Evolutionary conservation across 2,888 invertebrate genomes (phyloP), one percentile per base, ranked within the genome.

Genomic region (Periphyllus acericola): DNA sequence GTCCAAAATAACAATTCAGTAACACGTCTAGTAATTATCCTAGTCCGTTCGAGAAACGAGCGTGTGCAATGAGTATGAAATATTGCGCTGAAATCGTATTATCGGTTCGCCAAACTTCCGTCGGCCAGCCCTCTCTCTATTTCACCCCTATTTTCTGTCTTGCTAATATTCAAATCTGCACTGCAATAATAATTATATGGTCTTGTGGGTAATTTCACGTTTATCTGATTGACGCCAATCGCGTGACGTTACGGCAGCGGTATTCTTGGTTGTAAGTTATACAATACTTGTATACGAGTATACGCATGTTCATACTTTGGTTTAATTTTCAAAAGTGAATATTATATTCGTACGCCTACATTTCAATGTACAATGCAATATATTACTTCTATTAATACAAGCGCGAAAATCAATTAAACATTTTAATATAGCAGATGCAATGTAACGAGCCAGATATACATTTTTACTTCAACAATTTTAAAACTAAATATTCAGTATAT

Each of bases 171-270:
- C 29, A 71, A 68, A 81, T 81, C 46, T 46, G 46, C 46, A 52
- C 81, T 17, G 32, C 25, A 17, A 55, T 72, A 72, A 85, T 84
- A n/a, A 78, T 76, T 79, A 75, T 17, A 75, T 17, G 71, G 85
- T 71, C 72, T 74, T 21, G 34, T 79, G 32, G n/a, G 76, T 52
- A 79, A 85, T 85, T 85, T 68, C 32, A 14, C 11, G 68, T 76
- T 85, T 85, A 85, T 85, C 85, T 79, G 85, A 85, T 85, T 46
- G 84, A 68, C 75, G 46, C 68, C 68, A 32, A 68, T 85, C 78
- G 85, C 85, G 85, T 85, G 85, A 78, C 85, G 32, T 76, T 66
- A 46, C 46, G 46, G 46, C 46, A 14, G 46, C n/a, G 55, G 55
- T 74, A 55, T 74, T 29, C n/a, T 52, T 55, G 55, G 9, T 68